Evolutionary conservation across 2,797 vertebrate species (phyloP).

Genomic region (Buphagus erythrorhynchus): DNA sequence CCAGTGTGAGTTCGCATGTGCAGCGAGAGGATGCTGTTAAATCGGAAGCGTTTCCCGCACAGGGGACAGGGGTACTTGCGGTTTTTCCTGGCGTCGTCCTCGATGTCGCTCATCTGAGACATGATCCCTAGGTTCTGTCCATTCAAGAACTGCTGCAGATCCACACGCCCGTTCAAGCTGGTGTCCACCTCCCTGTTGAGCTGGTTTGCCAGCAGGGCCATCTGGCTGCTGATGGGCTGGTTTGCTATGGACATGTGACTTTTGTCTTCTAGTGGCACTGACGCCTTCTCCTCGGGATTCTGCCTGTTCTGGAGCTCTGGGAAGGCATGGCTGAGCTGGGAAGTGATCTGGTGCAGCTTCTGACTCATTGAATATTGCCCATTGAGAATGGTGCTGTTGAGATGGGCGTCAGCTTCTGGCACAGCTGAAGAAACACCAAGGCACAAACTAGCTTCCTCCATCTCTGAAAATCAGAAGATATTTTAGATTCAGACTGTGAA

Average conservation of each 20-base stretch:
- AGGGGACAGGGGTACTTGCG: conserved; percentile 97
- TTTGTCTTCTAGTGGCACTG: conserved; percentile 90
- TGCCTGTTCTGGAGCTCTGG: conserved; percentile 93
- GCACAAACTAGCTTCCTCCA: conserved; percentile 99
- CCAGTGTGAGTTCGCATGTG: conserved; percentile 99
- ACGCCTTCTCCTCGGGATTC: conserved; percentile 90
- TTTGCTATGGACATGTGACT: conserved; percentile 89
- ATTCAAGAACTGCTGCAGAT: conserved; percentile 97
- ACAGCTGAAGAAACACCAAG: conserved; percentile 96
- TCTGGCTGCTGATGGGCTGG: conserved; percentile 95
- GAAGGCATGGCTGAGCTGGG: conserved; percentile 97
- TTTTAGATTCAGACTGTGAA: conserved; percentile 61
- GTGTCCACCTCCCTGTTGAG: conserved; percentile 94
- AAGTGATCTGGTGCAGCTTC: conserved; percentile 96
- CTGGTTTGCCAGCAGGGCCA: conserved; percentile 95
- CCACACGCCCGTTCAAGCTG: conserved; percentile 93
- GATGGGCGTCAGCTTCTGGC: conserved; percentile 90
- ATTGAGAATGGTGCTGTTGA: conserved; percentile 94
- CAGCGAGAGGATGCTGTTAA: conserved; percentile 97
- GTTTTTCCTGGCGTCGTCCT: conserved; percentile 97
- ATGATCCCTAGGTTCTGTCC: conserved; percentile 98
- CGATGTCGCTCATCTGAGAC: conserved; percentile 99
- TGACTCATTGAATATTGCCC: conserved; percentile 99
- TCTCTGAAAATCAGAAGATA: conserved; percentile 80
- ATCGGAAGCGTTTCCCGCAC: conserved; percentile 98